phyloP scores from a whole-genome alignment of 2,888 invertebrate genomes.

The Allygus modestus region DNA sequence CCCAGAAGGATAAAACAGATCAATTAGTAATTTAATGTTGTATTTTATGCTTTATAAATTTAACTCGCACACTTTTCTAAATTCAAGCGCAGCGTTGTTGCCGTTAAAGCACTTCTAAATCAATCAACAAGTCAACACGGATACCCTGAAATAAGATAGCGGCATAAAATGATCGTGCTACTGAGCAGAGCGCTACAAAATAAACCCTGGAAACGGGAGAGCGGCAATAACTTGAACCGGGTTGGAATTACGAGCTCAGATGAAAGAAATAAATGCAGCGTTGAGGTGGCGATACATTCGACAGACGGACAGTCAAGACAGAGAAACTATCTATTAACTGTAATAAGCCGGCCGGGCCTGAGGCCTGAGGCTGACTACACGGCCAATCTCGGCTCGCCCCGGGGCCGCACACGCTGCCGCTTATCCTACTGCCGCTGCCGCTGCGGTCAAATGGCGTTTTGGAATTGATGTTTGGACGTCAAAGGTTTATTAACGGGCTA shows the following conservation, averaged over 20 bases:
- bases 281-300: constrained; percentile 28
- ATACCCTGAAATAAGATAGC: no score
- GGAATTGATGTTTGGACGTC: no score
- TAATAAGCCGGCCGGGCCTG: constrained; percentile 1
- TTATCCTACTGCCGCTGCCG: background rate
- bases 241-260: background rate
- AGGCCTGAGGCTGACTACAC: background rate
- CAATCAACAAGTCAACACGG: no score
- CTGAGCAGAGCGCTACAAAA: no score
- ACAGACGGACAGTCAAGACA: constrained; percentile 19
- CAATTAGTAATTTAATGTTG: no score
- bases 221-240: background rate
- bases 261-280: constrained; percentile 32
- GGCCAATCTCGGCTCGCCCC: background rate
- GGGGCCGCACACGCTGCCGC: constrained; percentile 28
- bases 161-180: no score
- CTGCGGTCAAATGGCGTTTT: background rate
- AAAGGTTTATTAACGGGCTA: no score
- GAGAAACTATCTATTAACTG: constrained; percentile 35
- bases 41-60: no score
- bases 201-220: background rate
- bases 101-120: no score
- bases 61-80: no score
- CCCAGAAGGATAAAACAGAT: no score
- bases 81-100: no score